Conservation (phyloP, 2,113 vertebrate species). For the Falco punctatus region DNA sequence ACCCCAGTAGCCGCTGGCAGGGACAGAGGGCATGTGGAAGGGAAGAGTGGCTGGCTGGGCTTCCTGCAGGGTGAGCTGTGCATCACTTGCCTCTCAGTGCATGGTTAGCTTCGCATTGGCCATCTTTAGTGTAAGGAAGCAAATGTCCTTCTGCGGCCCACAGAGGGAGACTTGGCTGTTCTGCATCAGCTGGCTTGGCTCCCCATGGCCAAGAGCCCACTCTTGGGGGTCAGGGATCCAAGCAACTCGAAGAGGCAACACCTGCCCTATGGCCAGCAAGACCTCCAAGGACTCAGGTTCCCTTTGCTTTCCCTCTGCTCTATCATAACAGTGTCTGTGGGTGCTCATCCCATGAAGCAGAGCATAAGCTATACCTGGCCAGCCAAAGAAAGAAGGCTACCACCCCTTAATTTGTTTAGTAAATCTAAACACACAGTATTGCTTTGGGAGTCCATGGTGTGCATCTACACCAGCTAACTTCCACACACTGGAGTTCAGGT, state of each 20-base stretch:
- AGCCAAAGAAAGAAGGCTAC: not conserved
- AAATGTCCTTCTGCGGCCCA: not conserved
- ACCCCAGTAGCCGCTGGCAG: not conserved
- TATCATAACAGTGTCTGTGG: not conserved
- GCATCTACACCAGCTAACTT: not conserved
- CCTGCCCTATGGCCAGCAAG: not conserved
- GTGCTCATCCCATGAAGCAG: not conserved
- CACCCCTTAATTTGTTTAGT: not conserved
- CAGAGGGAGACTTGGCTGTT: not conserved
- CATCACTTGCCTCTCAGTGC: not conserved
- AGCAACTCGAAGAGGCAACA: not conserved
- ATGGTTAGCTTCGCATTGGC: not conserved
- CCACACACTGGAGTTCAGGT: not conserved
- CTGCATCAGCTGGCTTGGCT: not conserved
- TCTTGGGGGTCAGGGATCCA: not conserved
- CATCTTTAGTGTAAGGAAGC: not conserved
- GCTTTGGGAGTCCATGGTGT: not conserved
- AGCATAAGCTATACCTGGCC: not conserved
- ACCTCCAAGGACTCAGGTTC: not conserved
- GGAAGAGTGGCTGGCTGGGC: not conserved
- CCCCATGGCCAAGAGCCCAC: not conserved
- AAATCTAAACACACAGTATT: not conserved
- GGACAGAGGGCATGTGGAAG: not conserved
- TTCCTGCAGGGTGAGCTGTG: not conserved
- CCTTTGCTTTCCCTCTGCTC: not conserved